Percentiles rank a stretch among this genome's conserved stretches.
These are phyloP conservation scores for Dasyprocta punctata DNA, from an alignment of 2,113 vertebrate species.

Conservation along the genomic window DNA sequence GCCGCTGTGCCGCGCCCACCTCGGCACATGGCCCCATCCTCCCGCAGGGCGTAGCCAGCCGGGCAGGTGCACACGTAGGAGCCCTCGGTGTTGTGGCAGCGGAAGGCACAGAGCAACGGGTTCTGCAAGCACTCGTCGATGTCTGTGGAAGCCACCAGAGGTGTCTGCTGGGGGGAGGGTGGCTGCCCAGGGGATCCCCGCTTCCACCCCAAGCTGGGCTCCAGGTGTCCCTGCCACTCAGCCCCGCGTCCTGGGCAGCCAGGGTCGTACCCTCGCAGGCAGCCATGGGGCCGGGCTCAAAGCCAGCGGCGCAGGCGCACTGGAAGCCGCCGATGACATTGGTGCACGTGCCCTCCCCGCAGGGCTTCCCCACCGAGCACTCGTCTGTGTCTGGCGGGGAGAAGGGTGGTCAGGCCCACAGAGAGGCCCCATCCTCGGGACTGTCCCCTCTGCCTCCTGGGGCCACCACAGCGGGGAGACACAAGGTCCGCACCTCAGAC, in stretches of 20 bases:
- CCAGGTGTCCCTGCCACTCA: fast-evolving
- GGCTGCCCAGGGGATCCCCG: fast-evolving
- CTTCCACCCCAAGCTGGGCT: no score
- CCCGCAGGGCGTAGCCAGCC: slow-evolving; percentile 92
- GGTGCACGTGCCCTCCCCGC: slow-evolving; percentile 95
- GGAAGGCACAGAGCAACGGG: slow-evolving; percentile 96
- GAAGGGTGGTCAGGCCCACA: background rate
- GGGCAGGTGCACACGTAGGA: slow-evolving; percentile 97
- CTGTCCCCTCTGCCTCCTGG: background rate
- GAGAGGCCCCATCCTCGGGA: background rate
- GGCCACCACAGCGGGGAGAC: background rate
- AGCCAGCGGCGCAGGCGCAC: slow-evolving; percentile 94
- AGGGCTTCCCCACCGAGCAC: slow-evolving; percentile 95
- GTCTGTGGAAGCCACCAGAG: slow-evolving; percentile 83
- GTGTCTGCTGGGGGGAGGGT: background rate
- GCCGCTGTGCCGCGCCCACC: slow-evolving; percentile 84
- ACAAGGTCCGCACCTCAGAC: background rate
- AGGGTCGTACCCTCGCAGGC: slow-evolving; percentile 92
- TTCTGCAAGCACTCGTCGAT: slow-evolving; percentile 95
- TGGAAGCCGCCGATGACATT: slow-evolving; percentile 95
- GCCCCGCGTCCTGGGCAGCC: background rate
- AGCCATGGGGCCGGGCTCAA: slow-evolving; percentile 96
- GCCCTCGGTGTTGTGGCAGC: slow-evolving; percentile 95
- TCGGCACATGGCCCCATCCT: slow-evolving; percentile 95
- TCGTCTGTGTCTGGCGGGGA: slow-evolving; percentile 91